Base-by-base conservation (phyloP, 2,113 vertebrate genomes). In the Orcinus orca region DNA sequence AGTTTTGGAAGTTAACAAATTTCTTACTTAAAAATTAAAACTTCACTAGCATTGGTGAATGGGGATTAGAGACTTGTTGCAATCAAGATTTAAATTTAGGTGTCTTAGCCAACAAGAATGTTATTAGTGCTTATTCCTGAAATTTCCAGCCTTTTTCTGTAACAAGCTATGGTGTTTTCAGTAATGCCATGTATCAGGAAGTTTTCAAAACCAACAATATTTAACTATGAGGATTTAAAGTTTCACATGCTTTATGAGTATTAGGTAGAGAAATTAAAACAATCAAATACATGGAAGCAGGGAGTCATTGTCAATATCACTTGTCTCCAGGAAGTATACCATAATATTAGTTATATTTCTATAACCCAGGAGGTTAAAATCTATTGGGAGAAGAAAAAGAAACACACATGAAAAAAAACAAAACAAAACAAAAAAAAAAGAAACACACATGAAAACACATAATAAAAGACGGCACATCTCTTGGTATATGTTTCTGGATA, bases 1-100 rank as follows among this genome's bases (percentile, higher is more conserved):
- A 38, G 67, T 38, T 62, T 88, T 67, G 47, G 23, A 67, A 96
- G 33, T 63, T 85, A 82, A 31, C 65, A 93, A 4, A 44, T 41
- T 62, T 92, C 89, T 88, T 96, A 47, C 14, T 74, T 82, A 80
- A 67, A 80, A 93, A 10, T 88, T 77, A 87, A 94, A 74, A 23
- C 33, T 92, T 94, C 58, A 68, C 15, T 67, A 68, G 2, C 21
- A 89, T 33, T 58, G 8, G 67, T 79, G 38, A 14, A 25, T 80
- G 3, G 44, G 67, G 15, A 13, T 26, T 7, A 5, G 63, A 23
- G 1, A 33, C 31, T 82, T 76, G 2, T 50, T 67, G 25, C 38
- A 90, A 14, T 68, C 20, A 83, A 41, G 5, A 77, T 82, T 83
- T 91, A 31, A 92, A 92, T 79, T 87, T 92, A 55, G 12, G 1